phyloP scores from a whole-genome alignment of 1,140 invertebrate genomes.

The Acromyrmex heyeri region DNA sequence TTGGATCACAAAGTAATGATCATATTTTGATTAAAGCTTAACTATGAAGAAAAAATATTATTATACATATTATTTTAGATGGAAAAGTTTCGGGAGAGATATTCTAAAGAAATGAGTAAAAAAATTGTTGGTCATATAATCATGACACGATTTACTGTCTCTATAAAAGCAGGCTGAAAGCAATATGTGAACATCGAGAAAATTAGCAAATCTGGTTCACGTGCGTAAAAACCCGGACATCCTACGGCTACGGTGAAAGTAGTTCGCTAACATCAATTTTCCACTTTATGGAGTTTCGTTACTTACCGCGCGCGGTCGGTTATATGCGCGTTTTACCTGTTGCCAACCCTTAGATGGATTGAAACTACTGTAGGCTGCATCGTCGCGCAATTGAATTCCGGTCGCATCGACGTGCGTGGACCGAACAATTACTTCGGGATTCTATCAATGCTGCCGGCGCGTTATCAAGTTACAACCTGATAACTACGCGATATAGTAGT shows the following conservation, averaged over 20 bases:
- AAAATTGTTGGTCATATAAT: neutral
- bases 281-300: constrained; percentile 60
- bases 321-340: constrained; percentile 48
- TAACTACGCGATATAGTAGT: constrained; percentile 11
- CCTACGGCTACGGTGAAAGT: constrained; percentile 33
- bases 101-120: neutral
- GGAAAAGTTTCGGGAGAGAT: neutral
- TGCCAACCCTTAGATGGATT: constrained; percentile 47
- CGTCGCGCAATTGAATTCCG: constrained; percentile 44
- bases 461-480: constrained; percentile 51
- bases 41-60: neutral
- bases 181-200: constrained; percentile 22
- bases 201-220: constrained; percentile 45
- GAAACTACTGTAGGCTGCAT: constrained; percentile 26
- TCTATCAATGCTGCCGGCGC: constrained; percentile 19
- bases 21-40: neutral
- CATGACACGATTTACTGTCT: neutral
- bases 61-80: neutral
- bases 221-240: constrained; percentile 36
- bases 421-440: constrained; percentile 57
- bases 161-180: neutral
- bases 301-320: constrained; percentile 34
- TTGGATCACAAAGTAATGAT: neutral
- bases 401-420: constrained; percentile 50
- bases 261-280: constrained; percentile 59